Base-by-base conservation (phyloP, 2,113 vertebrate genomes). In the Ptilorrhoa leucosticta region DNA sequence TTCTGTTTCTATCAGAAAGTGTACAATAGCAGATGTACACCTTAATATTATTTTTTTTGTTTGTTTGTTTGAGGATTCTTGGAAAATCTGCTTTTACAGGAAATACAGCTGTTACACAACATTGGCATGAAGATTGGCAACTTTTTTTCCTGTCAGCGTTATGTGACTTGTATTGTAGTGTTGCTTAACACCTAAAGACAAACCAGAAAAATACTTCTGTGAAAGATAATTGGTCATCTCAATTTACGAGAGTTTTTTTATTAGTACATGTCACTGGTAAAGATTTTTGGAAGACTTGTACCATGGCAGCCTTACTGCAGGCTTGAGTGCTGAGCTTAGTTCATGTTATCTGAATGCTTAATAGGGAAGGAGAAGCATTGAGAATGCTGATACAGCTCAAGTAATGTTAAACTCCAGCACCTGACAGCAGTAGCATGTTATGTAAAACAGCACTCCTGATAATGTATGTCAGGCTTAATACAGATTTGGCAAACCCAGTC, bases 271-370 rank as follows among this genome's bases (percentile, higher is more conserved):
- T 44, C 11, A 12, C 79, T 89, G 89, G 93, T 96, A 92, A 96
- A 94, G 53, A 28, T 91, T 88, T 97, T 95, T 93, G 81, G 82
- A 89, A 96, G 56, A 47, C 71, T 96, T 76, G 18, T 79, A 35
- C 70, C 15, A 51, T 89, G 90, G 31, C 80, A 86, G 60, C 73
- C 81, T 96, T 95, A 45, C 91, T 94, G 97, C 84, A 63, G 96
- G 73, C 84, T 95, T 78, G 78, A 64, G 85, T 88, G 81, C 92
- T 95, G 93, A 97, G 95, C 95, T 16, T 51, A 90, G 93, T 94
- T 96, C 83, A 15, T 92, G 97, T 97, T 98, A 98, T 97, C 96
- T 91, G 96, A 97, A 98, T 97, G 58, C 96, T 96, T 96, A 96
- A 96, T 89, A 87, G 96, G 92, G 72, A 82, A 63, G n/a, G 87